Base-by-base conservation (phyloP, 2,888 invertebrate species). In the Acronicta alni region DNA sequence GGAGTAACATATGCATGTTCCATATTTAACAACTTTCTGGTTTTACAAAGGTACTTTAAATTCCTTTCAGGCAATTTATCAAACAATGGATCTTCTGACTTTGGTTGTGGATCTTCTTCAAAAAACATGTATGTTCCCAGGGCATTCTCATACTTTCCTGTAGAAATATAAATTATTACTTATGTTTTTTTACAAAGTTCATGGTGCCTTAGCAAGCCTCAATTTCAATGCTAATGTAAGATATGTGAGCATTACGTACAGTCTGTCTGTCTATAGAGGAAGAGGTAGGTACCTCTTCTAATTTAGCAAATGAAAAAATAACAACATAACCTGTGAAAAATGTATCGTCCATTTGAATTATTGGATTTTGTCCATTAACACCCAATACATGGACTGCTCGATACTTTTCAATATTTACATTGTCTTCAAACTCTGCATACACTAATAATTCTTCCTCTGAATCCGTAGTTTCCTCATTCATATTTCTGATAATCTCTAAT, bases 81-180 rank as follows among this genome's bases (percentile, higher is more conserved):
- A 83, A 94, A 96, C 43, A 95, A 82, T 12, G 94, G 90, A 83
- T 96, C 95, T 8, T 77, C 73, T 17, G 86, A 77, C 41, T 85
- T 77, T 47, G 93, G 90, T 38, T 94, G 86, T 30, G 94, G 88
- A 64, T 96, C 95, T 76, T 96, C 95, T 82, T 96, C 95, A 83
- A 97, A 97, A 83, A 97, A 96, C 83, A 97, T 90, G 71, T 96
- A 96, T 15, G 97, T 97, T 17, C 97, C 97, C 61, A 96, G 84
- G 9, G 96, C 93, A 81, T 96, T 95, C 79, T 96, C 96, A 86
- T 96, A 97, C 49, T 95, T 95, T 16, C 97, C 97, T 96, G 39
- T 20, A 3, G 37, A 17, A 23, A 7, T 9, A 26, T 17, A n/a
- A 1, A 37, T 4, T 3, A 2, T 17, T 7, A 10, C 9, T 20